A percentile compares a stretch with the other conserved stretches of the same genome.
Conservation (phyloP, 2,113 vertebrate species). For the Sylvia atricapilla region DNA sequence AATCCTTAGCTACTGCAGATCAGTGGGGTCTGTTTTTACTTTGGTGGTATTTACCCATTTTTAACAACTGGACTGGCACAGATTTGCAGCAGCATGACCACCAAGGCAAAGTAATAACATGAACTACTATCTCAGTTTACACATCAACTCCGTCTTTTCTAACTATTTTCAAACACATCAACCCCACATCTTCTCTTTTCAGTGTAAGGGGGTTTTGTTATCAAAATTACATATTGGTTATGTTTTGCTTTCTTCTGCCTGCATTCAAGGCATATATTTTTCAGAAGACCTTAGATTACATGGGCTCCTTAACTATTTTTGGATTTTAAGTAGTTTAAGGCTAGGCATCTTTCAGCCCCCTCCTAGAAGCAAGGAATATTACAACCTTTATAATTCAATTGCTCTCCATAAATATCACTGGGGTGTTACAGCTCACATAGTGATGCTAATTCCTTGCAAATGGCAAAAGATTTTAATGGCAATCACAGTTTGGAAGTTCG, state of each 20-base stretch:
- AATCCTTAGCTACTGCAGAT: not conserved
- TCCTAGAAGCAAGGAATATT: not conserved
- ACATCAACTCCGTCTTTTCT: not conserved
- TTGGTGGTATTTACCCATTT: not conserved
- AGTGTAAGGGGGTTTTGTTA: accelerated
- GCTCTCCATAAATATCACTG: not conserved
- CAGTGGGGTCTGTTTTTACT: not conserved
- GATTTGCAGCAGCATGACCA: not conserved
- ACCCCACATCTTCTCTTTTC: not conserved
- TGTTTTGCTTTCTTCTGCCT: not conserved
- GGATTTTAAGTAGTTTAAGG: not conserved
- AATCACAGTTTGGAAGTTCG: not conserved
- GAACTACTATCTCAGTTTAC: not conserved
- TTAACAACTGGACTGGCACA: not conserved
- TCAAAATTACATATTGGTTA: not conserved
- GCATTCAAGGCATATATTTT: not conserved
- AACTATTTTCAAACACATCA: not conserved
- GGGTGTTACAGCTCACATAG: not conserved
- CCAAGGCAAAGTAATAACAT: not conserved
- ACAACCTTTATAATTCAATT: not conserved
- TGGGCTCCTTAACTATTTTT: not conserved
- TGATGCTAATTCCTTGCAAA: conserved; percentile 31
- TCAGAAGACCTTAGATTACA: not conserved
- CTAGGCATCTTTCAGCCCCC: not conserved
- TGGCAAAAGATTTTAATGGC: conserved; percentile 20